Percentiles rank a stretch among this genome's conserved stretches.
These are phyloP conservation scores for Subanguina moxae DNA, from an alignment of 1,140 invertebrate genomes.

Conservation along the genomic window DNA sequence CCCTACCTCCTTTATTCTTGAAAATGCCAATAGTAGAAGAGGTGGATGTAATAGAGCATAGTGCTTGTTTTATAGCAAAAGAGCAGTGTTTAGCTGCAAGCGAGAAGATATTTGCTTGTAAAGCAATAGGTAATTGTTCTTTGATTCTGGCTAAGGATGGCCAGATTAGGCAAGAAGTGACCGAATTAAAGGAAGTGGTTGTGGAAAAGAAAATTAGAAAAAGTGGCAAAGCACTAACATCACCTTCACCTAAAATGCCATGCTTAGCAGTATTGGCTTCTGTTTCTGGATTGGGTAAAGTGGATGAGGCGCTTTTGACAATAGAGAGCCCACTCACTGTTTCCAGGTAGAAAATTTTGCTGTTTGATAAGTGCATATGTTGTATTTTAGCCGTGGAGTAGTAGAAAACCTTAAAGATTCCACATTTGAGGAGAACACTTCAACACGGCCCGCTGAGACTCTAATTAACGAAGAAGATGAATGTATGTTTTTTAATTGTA, in stretches of 20 bases:
- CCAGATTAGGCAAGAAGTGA: too few species aligned
- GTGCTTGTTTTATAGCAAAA: too few species aligned
- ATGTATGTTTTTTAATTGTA: too few species aligned
- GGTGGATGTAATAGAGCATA: neutral
- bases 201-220: neutral
- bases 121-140: too few species aligned
- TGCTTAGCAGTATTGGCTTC: neutral
- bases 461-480: slow-evolving; percentile 9
- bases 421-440: slow-evolving; percentile 1
- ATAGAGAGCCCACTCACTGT: neutral
- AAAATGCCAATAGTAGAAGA: neutral
- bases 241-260: neutral
- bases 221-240: neutral
- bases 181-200: too few species aligned
- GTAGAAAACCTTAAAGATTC: slow-evolving; percentile 14
- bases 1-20: slow-evolving; percentile 7
- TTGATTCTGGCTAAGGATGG: too few species aligned
- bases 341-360: neutral
- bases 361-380: neutral
- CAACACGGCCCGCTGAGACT: neutral
- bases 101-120: too few species aligned
- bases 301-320: neutral
- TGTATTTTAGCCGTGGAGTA: neutral
- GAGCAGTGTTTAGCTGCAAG: too few species aligned
- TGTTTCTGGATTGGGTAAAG: neutral